Evolutionary conservation across 2,113 vertebrate genomes (phyloP), one percentile per base, ranked within the genome.

Genomic region (Physeter macrocephalus): DNA sequence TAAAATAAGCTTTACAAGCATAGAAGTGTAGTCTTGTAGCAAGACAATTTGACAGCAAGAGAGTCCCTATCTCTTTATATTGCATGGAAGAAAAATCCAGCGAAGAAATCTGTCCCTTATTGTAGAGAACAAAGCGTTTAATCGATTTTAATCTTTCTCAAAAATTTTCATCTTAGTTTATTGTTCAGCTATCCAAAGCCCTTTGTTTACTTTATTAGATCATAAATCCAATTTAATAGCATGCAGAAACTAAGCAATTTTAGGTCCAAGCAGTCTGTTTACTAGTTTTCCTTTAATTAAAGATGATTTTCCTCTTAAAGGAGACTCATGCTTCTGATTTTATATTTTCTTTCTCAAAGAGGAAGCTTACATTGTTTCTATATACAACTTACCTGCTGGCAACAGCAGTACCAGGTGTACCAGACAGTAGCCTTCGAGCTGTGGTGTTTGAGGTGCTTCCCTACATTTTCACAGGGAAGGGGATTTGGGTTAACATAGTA

Each of bases 71-170:
- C 74, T 87, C 74, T 93, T 96, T 69, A 88, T 36, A 83, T 7
- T 78, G 4, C 36, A 75, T 8, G 14, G 10, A 66, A 93, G 39
- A 81, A 97, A 96, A 74, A 54, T 18, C 43, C 93, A 84, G 13
- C 29, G n/a, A 88, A 80, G 34, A 87, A 78, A 96, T 89, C 9
- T 57, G 61, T 59, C 64, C 78, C 61, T 94, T 52, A 62, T 23
- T 41, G 74, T 74, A 64, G 49, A 96, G 67, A 83, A 69, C 17
- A 94, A 54, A 94, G 54, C 46, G 4, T 17, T 23, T 95, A 84
- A 83, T 92, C 74, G 90, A 94, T 92, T 96, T 96, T 92, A 95
- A 87, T 93, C 82, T 85, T 93, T 94, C 54, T 91, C 52, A 31
- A 81, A 93, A 95, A 54, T 85, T 31, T 92, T 93, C n/a, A 75